Evolutionary conservation across 2,797 vertebrate species (phyloP), one percentile per base, ranked within the genome.

Genomic region (Thamnophis elegans): DNA sequence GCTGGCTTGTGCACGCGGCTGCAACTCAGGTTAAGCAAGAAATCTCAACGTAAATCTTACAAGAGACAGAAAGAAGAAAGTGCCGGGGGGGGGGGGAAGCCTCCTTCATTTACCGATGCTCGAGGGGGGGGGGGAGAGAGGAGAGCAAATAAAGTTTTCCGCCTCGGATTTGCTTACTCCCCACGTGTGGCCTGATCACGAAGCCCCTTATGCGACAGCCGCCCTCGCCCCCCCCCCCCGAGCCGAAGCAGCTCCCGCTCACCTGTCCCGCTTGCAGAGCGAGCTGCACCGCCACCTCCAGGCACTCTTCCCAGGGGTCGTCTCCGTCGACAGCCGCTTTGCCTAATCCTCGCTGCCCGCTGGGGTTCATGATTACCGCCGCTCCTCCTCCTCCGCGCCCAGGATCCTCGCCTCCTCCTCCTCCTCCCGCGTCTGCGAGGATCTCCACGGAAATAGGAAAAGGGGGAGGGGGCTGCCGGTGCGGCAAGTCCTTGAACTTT

Each of bases 241-340:
- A 16, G 32, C 25, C 62, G 5, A 55, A 13, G 78, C 26, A 12
- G 58, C 36, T 16, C 13, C 53, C 54, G 88, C 98, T 97, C 96
- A 98, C 98, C 98, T 98, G 97, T 86, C 98, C 98, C 9, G 98
- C 98, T 89, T 95, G 96, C 58, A 96, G 97, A 28, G 98, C 98
- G 94, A 98, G 96, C 96, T 97, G 97, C 93, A 98, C 98, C 0
- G 98, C 98, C 91, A 96, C 95, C 91, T 98, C 97, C 95, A 96
- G 95, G 92, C 98, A 98, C 93, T 98, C 98, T 93, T 96, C 95
- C 98, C 98, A 98, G 59, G 96, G 97, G 94, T 97, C 97, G 7
- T 25, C 87, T 2, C 20, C 78, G 2, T 42, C 73, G 62, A 6
- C 32, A 20, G 59, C 91, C 91, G 51, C 54, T 3, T 90, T 53